Percentiles rank a stretch among this genome's conserved stretches.
Evolutionary conservation across 2,113 vertebrate genomes (phyloP).

Genomic region (Nothobranchius kuhntae): DNA sequence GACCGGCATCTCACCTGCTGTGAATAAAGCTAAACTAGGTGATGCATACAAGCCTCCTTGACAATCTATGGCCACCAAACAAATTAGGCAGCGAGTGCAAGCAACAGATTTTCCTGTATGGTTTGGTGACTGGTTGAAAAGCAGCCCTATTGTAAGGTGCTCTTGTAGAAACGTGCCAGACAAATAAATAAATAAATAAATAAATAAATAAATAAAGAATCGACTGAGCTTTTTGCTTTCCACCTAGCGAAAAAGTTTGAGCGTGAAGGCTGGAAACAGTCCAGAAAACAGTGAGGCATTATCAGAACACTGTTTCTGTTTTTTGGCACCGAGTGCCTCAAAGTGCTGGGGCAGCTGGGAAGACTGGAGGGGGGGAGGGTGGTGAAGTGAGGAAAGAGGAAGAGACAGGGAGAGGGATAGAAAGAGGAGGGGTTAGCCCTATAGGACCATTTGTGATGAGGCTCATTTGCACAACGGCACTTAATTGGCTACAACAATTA

Average conservation of each 20-base stretch:
- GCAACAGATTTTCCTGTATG: conserved; percentile 38
- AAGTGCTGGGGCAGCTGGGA: conserved; percentile 77
- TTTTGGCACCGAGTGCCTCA: conserved; percentile 71
- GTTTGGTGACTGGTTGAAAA: conserved; percentile 26
- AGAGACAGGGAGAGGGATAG: conserved; percentile 58
- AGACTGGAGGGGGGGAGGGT: conserved; percentile 60
- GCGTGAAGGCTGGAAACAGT: conserved; percentile 61
- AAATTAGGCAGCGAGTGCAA: conserved; percentile 45
- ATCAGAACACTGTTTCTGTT: conserved; percentile 75
- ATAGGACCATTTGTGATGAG: conserved; percentile 98
- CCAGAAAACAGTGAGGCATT: conserved; percentile 70
- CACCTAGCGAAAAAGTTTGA: conserved; percentile 58
- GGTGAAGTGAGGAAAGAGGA: conserved; percentile 51
- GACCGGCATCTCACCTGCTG: conserved; percentile 50
- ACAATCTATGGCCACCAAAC: conserved; percentile 19
- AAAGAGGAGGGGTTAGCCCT: conserved; percentile 82
- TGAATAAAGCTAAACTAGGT: conserved; percentile 51
- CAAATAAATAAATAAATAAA: conserved; percentile 21
- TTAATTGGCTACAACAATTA: conserved; percentile 99
- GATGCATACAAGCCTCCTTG: conserved; percentile 30
- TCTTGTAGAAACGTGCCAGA: conserved; percentile 31
- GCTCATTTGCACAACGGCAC: conserved; percentile 98
- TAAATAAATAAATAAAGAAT: background rate
- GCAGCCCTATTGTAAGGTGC: conserved; percentile 24
- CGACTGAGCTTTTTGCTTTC: conserved; percentile 38